Conservation (phyloP, 1,140 invertebrate species). For the Atta texana region DNA sequence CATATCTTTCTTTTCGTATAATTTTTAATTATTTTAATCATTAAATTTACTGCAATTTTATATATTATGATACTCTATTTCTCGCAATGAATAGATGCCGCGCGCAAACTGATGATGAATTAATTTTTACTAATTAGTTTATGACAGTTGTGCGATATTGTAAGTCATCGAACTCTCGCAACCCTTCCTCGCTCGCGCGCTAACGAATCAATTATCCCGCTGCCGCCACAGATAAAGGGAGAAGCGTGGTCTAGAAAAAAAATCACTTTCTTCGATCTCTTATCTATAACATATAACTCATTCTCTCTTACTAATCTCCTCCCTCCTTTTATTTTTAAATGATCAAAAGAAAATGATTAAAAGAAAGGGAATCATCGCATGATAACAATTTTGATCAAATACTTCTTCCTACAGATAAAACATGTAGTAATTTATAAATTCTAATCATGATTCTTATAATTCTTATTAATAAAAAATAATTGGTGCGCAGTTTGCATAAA, state of each 20-base stretch:
- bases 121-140: slow-evolving; percentile 50
- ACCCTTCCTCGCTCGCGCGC: slow-evolving; percentile 17
- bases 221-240: slow-evolving; percentile 51
- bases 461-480: background rate
- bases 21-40: background rate
- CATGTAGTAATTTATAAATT: background rate
- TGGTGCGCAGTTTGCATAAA: no score
- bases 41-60: background rate
- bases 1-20: background rate
- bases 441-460: background rate
- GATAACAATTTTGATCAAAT: no score
- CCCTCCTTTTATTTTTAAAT: background rate
- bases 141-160: slow-evolving; percentile 46
- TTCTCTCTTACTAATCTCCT: background rate
- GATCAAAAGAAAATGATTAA: background rate
- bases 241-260: slow-evolving; percentile 38
- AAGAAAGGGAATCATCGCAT: background rate
- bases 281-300: slow-evolving; percentile 60
- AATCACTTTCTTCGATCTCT: slow-evolving; percentile 62
- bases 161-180: slow-evolving; percentile 28
- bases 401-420: slow-evolving; percentile 21
- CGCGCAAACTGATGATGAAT: background rate
- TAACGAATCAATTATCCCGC: slow-evolving; percentile 66
- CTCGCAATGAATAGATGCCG: background rate
- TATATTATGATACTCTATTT: background rate